phyloP scores from a whole-genome alignment of 2,113 vertebrate genomes.

The Atherinomorus stipes region DNA sequence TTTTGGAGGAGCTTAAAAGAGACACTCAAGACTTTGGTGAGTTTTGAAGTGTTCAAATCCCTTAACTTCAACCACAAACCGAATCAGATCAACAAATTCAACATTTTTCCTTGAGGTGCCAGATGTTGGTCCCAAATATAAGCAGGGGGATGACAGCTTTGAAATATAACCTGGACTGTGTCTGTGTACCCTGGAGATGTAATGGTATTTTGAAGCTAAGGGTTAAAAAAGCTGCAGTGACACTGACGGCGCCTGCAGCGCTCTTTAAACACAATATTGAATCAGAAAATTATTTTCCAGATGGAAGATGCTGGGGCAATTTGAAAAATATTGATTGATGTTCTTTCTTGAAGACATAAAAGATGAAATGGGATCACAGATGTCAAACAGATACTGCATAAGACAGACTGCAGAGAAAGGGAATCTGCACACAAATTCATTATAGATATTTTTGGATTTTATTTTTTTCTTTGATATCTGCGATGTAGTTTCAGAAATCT shows the following conservation, averaged over 20 bases:
- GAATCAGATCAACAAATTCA: background rate
- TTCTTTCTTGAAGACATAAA: conserved; percentile 38
- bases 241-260: conserved; percentile 22
- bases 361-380: conserved; percentile 34
- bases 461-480: background rate
- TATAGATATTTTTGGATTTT: background rate
- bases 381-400: conserved; percentile 21
- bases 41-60: conserved; percentile 49
- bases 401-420: background rate
- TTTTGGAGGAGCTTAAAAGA: conserved; percentile 91
- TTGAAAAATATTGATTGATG: conserved; percentile 63
- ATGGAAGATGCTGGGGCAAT: conserved; percentile 38
- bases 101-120: background rate
- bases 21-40: conserved; percentile 94
- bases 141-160: conserved; percentile 19
- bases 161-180: conserved; percentile 16
- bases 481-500: background rate
- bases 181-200: conserved; percentile 9
- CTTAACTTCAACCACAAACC: conserved; percentile 2
- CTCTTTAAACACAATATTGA: conserved; percentile 39
- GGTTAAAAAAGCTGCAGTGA: conserved; percentile 9
- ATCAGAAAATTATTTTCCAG: conserved; percentile 51
- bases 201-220: conserved; percentile 24
- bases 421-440: conserved; percentile 16
- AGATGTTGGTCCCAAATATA: background rate